These are phyloP conservation scores for Parapsyche elsis DNA, from an alignment of 1,140 invertebrate genomes.

Conservation along the genomic window DNA sequence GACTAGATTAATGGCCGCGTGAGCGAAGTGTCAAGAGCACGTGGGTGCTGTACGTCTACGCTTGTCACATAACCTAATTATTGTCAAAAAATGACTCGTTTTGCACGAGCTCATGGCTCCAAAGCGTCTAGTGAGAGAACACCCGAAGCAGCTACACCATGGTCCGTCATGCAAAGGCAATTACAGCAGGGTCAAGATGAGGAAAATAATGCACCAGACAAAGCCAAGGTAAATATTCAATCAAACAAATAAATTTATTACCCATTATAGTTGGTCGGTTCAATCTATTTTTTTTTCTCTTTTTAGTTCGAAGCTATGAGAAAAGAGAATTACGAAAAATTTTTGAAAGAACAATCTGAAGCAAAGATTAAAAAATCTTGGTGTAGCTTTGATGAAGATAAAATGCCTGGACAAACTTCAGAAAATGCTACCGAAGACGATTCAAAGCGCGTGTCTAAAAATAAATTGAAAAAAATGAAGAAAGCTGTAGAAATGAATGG, in stretches of 20 bases:
- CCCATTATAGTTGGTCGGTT: neutral
- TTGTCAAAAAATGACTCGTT: slow-evolving; percentile 73
- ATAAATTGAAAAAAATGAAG: slow-evolving; percentile 40
- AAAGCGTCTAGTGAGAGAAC: slow-evolving; percentile 77
- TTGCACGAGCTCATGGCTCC: slow-evolving; percentile 77
- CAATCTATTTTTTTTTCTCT: slow-evolving; percentile 45
- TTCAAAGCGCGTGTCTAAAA: slow-evolving; percentile 6
- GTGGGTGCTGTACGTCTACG: neutral
- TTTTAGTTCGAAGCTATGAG: slow-evolving; percentile 65
- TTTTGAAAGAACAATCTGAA: slow-evolving; percentile 67
- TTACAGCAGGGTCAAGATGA: slow-evolving; percentile 66
- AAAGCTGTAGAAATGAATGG: no score
- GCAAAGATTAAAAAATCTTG: slow-evolving; percentile 65
- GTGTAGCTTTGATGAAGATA: slow-evolving; percentile 65
- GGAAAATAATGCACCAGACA: slow-evolving; percentile 61
- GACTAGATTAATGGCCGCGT: neutral
- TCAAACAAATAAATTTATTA: neutral
- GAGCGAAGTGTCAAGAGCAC: neutral
- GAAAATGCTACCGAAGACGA: neutral
- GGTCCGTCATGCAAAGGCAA: slow-evolving; percentile 77
- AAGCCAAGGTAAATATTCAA: slow-evolving; percentile 61
- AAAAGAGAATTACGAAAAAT: slow-evolving; percentile 68
- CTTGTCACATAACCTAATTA: neutral
- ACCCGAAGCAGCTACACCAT: slow-evolving; percentile 77
- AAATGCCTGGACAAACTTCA: neutral